These are phyloP conservation scores for Megalops atlanticus DNA, from an alignment of 2,113 vertebrate species.

Conservation along the genomic window DNA sequence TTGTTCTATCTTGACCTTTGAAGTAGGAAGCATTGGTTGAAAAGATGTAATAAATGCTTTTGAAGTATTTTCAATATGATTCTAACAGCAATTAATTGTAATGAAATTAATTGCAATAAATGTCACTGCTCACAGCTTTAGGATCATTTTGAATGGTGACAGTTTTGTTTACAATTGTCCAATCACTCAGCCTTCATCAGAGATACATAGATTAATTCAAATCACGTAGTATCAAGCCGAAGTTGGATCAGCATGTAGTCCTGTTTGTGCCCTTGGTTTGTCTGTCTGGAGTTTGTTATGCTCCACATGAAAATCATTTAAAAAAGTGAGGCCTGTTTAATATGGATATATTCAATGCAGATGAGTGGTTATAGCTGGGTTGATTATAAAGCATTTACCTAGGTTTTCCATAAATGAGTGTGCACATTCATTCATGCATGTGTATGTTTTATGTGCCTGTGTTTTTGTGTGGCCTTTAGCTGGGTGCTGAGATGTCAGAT, in stretches of 20 bases:
- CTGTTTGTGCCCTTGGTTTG: conserved; percentile 14
- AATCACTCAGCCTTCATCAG: conserved; percentile 40
- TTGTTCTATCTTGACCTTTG: background rate
- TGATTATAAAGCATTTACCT: no score
- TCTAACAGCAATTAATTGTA: no score
- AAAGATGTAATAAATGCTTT: background rate
- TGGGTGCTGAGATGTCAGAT: background rate
- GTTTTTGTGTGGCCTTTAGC: background rate
- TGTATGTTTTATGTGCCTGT: background rate
- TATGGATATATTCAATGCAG: background rate
- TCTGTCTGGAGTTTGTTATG: background rate
- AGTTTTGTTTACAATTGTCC: conserved; percentile 40
- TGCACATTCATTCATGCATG: background rate
- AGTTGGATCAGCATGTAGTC: conserved; percentile 9
- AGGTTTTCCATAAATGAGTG: background rate
- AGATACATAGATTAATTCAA: conserved; percentile 14
- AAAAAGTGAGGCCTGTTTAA: background rate
- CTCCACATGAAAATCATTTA: background rate
- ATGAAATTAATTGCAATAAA: no score
- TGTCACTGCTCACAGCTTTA: conserved; percentile 11
- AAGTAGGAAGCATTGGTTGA: background rate
- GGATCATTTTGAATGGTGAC: conserved; percentile 10
- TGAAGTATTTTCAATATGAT: no score
- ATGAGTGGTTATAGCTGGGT: background rate
- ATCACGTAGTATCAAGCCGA: background rate